phyloP scores from a whole-genome alignment of 2,113 vertebrate genomes.

The Halichoerus grypus region DNA sequence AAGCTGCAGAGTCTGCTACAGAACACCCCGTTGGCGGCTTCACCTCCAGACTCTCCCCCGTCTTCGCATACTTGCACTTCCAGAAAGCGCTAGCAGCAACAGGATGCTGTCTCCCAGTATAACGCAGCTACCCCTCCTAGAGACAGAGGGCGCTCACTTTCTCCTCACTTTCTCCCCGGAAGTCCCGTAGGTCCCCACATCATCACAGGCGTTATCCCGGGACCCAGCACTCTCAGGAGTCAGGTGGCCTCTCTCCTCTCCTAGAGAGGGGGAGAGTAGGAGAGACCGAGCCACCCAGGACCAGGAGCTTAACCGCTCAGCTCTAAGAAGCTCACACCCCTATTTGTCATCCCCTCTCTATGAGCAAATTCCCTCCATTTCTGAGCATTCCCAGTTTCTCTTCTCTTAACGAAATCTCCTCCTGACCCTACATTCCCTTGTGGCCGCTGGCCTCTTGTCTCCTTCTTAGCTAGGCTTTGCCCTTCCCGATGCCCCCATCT shows the following conservation, averaged over 20 bases:
- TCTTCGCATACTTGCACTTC: not conserved
- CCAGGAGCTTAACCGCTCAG: not conserved
- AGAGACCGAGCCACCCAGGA: not conserved
- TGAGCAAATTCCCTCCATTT: not conserved
- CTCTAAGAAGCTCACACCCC: not conserved
- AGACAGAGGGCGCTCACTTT: not conserved
- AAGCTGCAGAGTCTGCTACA: not conserved
- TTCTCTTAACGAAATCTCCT: not conserved
- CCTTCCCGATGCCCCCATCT: not conserved
- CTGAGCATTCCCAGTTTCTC: not conserved
- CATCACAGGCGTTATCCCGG: not conserved
- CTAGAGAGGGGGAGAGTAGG: not conserved
- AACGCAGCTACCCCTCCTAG: not conserved
- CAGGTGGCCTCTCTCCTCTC: not conserved
- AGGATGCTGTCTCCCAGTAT: not conserved
- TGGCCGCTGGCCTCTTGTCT: not conserved
- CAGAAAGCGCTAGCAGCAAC: not conserved
- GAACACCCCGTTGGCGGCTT: not conserved
- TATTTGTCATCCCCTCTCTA: not conserved
- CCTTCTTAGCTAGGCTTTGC: not conserved
- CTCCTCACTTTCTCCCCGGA: not conserved
- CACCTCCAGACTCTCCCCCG: not conserved
- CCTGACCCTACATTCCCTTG: not conserved
- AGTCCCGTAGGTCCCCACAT: accelerated
- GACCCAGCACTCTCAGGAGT: not conserved